Evolutionary conservation across 2,113 vertebrate species (phyloP), one percentile per base, ranked within the genome.

Genomic region (Sclerurus mexicanus): DNA sequence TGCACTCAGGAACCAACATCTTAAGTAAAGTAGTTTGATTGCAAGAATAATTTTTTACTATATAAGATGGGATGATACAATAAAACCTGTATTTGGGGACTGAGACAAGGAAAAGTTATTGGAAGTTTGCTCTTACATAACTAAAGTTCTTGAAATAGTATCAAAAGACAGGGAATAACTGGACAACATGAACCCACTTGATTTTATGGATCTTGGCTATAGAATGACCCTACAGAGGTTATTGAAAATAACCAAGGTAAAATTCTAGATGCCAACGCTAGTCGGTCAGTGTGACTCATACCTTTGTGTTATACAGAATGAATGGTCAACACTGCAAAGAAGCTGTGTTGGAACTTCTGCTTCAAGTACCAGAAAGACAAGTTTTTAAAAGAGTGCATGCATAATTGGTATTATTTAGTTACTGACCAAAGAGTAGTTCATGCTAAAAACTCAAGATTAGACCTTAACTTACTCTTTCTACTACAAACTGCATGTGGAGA

Each of bases 281-380:
- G 7, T 20, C 77, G 58, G 2, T 60, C 11, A 59, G 11, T 27
- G 7, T 4, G 1, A 50, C 7, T 49, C 17, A 15, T 25, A 56
- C 5, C 5, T 67, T 27, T 68, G 30, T 28, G 2, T 68, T 75
- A n/a, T 0, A 15, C 4, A 25, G 27, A 42, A 68, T 0, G 2
- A 77, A 3, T 1, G 2, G n/a, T 60, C 15, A 82, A 23, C 10
- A 24, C 8, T 5, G 14, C 37, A 59, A 55, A 74, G 9, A 7
- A 72, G 4, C 23, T 49, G 2, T 17, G 37, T 10, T 30, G 4
- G 52, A 87, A 52, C 52, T 37, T 71, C 39, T 78, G 9, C 33
- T 80, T 39, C 37, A 63, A 60, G 10, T 27, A 8, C 22, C 44
- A 66, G 66, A 66, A 91, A 82, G 21, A 1, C 21, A 79, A 31